A percentile compares a stretch with the other conserved stretches of the same genome.
Evolutionary conservation across 1,140 invertebrate genomes (phyloP).

Genomic region (Phortica variegata): DNA sequence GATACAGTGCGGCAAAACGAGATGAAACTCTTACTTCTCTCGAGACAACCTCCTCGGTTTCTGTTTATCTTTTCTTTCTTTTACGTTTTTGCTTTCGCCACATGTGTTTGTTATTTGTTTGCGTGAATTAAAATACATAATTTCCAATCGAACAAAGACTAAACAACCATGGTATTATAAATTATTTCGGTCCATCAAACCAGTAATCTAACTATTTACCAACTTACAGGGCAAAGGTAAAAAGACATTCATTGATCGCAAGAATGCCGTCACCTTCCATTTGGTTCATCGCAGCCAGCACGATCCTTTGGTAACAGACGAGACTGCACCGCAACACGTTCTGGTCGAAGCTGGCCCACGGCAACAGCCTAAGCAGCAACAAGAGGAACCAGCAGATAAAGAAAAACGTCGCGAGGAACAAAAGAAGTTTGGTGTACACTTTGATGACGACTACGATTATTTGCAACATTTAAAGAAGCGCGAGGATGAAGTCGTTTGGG

Average conservation of each 20-base stretch:
- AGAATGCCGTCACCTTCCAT: conserved; percentile 87
- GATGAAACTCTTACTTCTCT: too few relatives aligned
- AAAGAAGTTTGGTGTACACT: conserved; percentile 90
- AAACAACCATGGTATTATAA: too few relatives aligned
- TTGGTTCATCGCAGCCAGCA: conserved; percentile 89
- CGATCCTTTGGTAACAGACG: conserved; percentile 86
- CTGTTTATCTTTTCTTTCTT: too few relatives aligned
- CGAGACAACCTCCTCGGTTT: too few relatives aligned
- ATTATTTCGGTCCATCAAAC: too few relatives aligned
- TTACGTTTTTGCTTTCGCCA: background rate
- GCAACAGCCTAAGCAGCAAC: conserved; percentile 26
- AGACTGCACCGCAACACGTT: conserved; percentile 83
- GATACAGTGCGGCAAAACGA: too few relatives aligned
- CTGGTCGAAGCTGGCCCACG: conserved; percentile 61
- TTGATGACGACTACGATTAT: conserved; percentile 95
- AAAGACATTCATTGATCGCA: conserved; percentile 90
- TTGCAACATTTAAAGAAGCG: conserved; percentile 84
- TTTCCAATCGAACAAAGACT: too few relatives aligned
- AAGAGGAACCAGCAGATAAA: conserved; percentile 41
- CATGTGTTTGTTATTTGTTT: conserved; percentile 5
- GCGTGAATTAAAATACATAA: background rate
- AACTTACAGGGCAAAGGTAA: conserved; percentile 70
- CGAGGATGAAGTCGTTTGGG: conserved; percentile 51
- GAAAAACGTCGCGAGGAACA: conserved; percentile 74
- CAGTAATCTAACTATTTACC: too few relatives aligned